phyloP scores from a whole-genome alignment of 1,140 invertebrate species.

The Psix sp. region DNA sequence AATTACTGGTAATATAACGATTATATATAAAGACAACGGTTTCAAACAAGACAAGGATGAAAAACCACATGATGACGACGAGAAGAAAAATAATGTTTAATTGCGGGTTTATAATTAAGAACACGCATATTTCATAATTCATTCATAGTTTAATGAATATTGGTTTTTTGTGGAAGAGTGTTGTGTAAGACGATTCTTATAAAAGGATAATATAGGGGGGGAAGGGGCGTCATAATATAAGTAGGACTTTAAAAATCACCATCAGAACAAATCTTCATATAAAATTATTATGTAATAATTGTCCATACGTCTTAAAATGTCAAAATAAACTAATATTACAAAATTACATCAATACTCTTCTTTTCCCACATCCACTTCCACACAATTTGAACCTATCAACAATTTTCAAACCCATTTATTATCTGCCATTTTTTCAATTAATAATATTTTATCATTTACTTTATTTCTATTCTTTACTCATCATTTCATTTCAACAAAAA shows the following conservation, averaged over 20 bases:
- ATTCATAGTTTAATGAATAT: conserved; percentile 71
- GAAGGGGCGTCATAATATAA: conserved; percentile 55
- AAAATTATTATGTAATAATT: conserved; percentile 77
- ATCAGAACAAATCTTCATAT: conserved; percentile 74
- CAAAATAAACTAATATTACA: conserved; percentile 75
- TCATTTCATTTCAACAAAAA: too few relatives aligned
- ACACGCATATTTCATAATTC: conserved; percentile 73
- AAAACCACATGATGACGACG: conserved; percentile 9
- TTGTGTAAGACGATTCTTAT: conserved; percentile 65
- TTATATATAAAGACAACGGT: conserved; percentile 73
- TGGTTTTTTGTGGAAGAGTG: conserved; percentile 66
- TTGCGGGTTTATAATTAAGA: conserved; percentile 70
- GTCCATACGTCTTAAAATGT: conserved; percentile 77
- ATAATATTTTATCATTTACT: too few relatives aligned
- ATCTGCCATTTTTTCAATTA: too few relatives aligned
- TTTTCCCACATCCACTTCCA: too few relatives aligned
- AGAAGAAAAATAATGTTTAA: conserved; percentile 65
- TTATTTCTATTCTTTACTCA: too few relatives aligned
- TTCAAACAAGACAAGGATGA: conserved; percentile 58
- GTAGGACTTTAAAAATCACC: conserved; percentile 71
- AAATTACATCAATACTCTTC: conserved; percentile 7
- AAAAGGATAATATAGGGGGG: conserved; percentile 58
- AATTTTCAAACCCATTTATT: too few relatives aligned
- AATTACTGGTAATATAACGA: conserved; percentile 75
- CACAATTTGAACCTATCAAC: too few relatives aligned